A percentile compares a stretch with the other conserved stretches of the same genome.
These are phyloP conservation scores for Julus scandinavius DNA, from an alignment of 2,888 invertebrate genomes.

Conservation along the genomic window DNA sequence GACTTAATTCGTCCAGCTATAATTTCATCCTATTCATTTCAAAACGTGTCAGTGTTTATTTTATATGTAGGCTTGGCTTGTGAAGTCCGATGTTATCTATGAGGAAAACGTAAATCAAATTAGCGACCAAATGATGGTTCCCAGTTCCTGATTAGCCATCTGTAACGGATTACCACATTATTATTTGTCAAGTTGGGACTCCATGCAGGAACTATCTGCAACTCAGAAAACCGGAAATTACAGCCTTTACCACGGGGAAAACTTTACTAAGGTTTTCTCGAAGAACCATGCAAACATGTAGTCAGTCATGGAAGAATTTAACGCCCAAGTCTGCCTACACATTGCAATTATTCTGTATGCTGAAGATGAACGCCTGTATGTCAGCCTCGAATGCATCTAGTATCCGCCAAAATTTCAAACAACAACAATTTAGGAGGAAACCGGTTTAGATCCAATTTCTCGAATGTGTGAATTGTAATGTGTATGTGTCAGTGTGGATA, in stretches of 20 bases:
- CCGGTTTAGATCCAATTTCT: constrained; percentile 15
- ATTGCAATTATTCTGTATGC: background rate
- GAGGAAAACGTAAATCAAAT: background rate
- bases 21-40: no score
- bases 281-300: background rate
- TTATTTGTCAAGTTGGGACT: no score
- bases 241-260: no score
- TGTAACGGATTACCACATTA: background rate
- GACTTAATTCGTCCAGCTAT: no score
- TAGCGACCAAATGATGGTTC: background rate
- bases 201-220: no score
- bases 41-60: background rate
- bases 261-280: background rate
- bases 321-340: background rate
- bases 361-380: background rate
- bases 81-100: background rate
- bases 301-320: background rate
- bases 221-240: no score
- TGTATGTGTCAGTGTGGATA: background rate
- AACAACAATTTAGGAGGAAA: background rate
- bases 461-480: background rate
- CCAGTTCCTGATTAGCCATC: background rate
- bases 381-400: background rate
- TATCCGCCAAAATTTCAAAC: background rate
- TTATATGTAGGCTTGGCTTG: background rate